Conservation (phyloP, 2,888 invertebrate species). For the Scrobipalpa costella region DNA sequence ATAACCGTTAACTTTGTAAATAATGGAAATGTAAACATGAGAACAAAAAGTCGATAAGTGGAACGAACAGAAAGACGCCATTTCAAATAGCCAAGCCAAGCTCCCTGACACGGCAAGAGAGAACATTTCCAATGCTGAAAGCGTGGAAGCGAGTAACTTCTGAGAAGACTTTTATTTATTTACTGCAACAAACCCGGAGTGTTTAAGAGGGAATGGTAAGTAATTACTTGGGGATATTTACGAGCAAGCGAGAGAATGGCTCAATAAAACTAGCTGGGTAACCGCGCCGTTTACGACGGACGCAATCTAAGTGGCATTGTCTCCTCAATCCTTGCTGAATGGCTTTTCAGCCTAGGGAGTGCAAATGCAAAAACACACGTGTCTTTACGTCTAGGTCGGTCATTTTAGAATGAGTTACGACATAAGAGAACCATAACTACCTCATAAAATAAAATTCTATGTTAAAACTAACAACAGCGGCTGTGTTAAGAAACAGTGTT, state of each 20-base stretch:
- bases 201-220: slow-evolving; percentile 70
- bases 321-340: slow-evolving; percentile 49
- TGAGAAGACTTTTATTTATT: slow-evolving; percentile 52
- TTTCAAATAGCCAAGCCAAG: slow-evolving; percentile 1
- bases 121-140: slow-evolving; percentile 31
- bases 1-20: background rate
- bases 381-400: background rate
- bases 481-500: slow-evolving; percentile 7
- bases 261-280: slow-evolving; percentile 74
- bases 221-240: slow-evolving; percentile 75
- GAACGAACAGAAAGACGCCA: background rate
- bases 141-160: slow-evolving; percentile 42
- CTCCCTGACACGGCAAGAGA: slow-evolving; percentile 9
- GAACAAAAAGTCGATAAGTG: slow-evolving; percentile 7
- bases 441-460: slow-evolving; percentile 3
- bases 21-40: slow-evolving; percentile 1
- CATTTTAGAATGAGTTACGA: slow-evolving; percentile 14
- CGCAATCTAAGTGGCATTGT: slow-evolving; percentile 62
- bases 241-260: slow-evolving; percentile 70
- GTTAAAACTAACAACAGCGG: background rate
- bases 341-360: slow-evolving; percentile 26
- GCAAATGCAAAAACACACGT: slow-evolving; percentile 10
- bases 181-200: slow-evolving; percentile 56
- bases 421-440: slow-evolving; percentile 1
- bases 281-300: slow-evolving; percentile 66